phyloP scores from a whole-genome alignment of 2,113 vertebrate genomes.

The Osmerus eperlanus region DNA sequence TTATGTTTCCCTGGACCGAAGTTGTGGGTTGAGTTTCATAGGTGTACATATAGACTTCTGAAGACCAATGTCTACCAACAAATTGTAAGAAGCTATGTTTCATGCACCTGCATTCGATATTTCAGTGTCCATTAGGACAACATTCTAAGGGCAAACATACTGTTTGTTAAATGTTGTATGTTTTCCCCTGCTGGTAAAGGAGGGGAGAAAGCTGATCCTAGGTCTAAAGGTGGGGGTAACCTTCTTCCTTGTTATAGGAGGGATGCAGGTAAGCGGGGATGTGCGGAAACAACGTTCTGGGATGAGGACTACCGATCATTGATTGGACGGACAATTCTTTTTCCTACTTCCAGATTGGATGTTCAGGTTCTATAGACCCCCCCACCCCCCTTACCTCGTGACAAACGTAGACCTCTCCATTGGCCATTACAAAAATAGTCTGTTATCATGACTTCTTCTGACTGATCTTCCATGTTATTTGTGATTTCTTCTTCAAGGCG shows the following conservation, averaged over 20 bases:
- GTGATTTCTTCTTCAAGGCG: background rate
- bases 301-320: background rate
- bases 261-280: no score
- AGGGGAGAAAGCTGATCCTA: no score
- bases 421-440: conserved; percentile 32
- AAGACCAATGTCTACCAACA: background rate
- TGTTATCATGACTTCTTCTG: conserved; percentile 11
- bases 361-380: background rate
- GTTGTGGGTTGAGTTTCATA: background rate
- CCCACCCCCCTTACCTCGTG: background rate
- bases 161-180: background rate
- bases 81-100: background rate
- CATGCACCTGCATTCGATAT: conserved; percentile 14
- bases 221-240: no score
- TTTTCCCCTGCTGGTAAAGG: no score
- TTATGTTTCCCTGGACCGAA: conserved; percentile 1
- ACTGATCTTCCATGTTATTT: conserved; percentile 3
- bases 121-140: background rate
- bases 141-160: background rate
- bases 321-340: background rate
- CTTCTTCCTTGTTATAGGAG: no score
- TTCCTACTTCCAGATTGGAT: conserved; percentile 1
- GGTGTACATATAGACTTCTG: background rate
- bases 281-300: background rate
- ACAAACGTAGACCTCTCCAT: conserved; percentile 9